These are phyloP conservation scores for Lycophotia porphyrea DNA, from an alignment of 2,888 invertebrate genomes.

Conservation along the genomic window DNA sequence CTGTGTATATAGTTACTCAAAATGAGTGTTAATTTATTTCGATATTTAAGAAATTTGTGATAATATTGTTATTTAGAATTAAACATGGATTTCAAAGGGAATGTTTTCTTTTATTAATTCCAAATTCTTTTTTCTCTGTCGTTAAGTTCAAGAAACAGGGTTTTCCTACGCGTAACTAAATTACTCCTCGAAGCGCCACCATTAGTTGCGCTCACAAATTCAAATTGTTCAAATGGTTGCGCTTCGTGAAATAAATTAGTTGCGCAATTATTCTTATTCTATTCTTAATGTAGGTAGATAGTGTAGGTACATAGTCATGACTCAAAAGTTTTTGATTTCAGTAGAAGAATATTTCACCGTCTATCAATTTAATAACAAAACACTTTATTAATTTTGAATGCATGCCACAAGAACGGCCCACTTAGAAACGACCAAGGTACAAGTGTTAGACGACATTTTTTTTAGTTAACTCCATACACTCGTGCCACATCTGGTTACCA, in stretches of 20 bases:
- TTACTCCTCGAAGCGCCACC: too few relatives aligned
- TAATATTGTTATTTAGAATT: conserved; percentile 62
- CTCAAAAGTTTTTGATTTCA: neutral
- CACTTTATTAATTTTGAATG: neutral
- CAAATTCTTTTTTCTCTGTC: neutral
- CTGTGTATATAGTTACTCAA: conserved; percentile 61
- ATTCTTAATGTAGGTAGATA: too few relatives aligned
- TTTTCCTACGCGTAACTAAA: too few relatives aligned
- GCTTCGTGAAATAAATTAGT: too few relatives aligned
- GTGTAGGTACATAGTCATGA: neutral
- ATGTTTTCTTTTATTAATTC: conserved; percentile 2
- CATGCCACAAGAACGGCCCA: neutral
- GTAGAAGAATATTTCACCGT: neutral
- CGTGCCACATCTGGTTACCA: neutral
- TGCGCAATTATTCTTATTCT: too few relatives aligned
- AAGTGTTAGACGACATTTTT: neutral
- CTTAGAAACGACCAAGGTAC: neutral
- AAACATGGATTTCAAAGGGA: conserved; percentile 48
- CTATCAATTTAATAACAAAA: neutral
- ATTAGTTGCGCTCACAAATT: too few relatives aligned
- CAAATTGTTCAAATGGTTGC: too few relatives aligned
- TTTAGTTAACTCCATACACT: neutral
- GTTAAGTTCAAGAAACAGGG: neutral
- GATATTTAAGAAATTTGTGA: conserved; percentile 66
- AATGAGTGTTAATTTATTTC: conserved; percentile 69